A percentile compares a stretch with the other conserved stretches of the same genome.
These are phyloP conservation scores for Solen grandis DNA, from an alignment of 1,140 invertebrate species.

Conservation along the genomic window DNA sequence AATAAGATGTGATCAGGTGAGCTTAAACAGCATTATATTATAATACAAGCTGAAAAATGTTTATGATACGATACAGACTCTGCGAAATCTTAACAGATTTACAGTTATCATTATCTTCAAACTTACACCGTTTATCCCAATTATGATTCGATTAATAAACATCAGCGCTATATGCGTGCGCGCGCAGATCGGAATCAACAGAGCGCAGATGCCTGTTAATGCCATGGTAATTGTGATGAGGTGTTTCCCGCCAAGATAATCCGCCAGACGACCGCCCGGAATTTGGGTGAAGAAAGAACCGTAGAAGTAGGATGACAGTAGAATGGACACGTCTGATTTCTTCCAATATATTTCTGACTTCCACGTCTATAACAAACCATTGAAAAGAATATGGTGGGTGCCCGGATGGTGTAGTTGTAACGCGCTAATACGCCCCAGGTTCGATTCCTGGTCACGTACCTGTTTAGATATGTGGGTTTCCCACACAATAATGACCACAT, in stretches of 20 bases:
- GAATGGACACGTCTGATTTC: not conserved
- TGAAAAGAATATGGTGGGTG: too few relatives aligned
- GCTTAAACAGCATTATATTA: too few relatives aligned
- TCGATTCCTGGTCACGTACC: too few relatives aligned
- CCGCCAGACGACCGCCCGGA: not conserved
- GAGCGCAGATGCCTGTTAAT: not conserved
- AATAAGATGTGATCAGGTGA: too few relatives aligned
- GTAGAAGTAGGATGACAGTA: constrained; percentile 24
- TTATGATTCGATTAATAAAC: not conserved
- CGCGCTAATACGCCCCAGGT: too few relatives aligned
- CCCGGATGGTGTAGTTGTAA: too few relatives aligned
- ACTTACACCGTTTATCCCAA: constrained; percentile 19
- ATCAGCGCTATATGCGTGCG: not conserved
- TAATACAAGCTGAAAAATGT: too few relatives aligned
- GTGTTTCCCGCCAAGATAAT: constrained; percentile 26
- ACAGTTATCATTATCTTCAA: not conserved
- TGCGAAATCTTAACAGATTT: too few relatives aligned
- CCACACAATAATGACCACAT: too few relatives aligned
- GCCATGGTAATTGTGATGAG: not conserved
- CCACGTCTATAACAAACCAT: not conserved
- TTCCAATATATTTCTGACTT: constrained; percentile 16
- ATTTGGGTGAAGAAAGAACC: not conserved
- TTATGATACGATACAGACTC: too few relatives aligned
- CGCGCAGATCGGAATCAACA: not conserved
- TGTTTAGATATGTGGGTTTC: too few relatives aligned